Percentiles rank a stretch among this genome's conserved stretches.
phyloP scores from a whole-genome alignment of 2,797 vertebrate species.

The Enteromius mattozi region DNA sequence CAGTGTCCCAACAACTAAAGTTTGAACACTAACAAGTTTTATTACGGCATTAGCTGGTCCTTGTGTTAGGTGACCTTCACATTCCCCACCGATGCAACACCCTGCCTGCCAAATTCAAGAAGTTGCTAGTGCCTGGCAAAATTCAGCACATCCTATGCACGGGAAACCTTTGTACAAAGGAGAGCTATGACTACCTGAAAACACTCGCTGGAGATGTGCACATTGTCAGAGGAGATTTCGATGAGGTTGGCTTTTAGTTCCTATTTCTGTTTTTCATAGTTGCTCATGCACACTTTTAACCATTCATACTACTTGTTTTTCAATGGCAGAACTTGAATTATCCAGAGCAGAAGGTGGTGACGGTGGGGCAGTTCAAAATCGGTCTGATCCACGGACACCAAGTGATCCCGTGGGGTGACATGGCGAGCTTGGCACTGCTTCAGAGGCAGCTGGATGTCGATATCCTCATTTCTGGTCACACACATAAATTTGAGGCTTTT shows the following conservation, averaged over 20 bases:
- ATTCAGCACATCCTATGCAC: conserved; percentile 99
- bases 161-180: conserved; percentile 99
- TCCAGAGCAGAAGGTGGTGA: conserved; percentile 98
- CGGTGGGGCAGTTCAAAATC: conserved; percentile 98
- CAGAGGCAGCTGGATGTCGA: conserved; percentile 98
- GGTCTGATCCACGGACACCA: conserved; percentile 98
- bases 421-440: conserved; percentile 94
- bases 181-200: conserved; percentile 99
- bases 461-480: conserved; percentile 98
- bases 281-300: neutral
- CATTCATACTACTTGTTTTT: neutral
- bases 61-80: conserved; percentile 98
- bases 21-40: conserved; percentile 8
- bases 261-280: neutral
- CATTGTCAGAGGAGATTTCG: conserved; percentile 97
- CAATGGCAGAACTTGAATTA: conserved; percentile 91
- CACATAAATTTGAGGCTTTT: conserved; percentile 98
- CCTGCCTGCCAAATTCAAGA: conserved; percentile 98
- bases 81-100: conserved; percentile 99
- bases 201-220: conserved; percentile 97
- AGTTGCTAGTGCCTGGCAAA: conserved; percentile 96
- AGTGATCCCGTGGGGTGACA: conserved; percentile 98
- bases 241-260: conserved; percentile 81
- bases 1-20: neutral
- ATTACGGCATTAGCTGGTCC: conserved; percentile 86